Base-by-base conservation (phyloP, 2,797 vertebrate genomes). In the Acanthurus leucopareius region DNA sequence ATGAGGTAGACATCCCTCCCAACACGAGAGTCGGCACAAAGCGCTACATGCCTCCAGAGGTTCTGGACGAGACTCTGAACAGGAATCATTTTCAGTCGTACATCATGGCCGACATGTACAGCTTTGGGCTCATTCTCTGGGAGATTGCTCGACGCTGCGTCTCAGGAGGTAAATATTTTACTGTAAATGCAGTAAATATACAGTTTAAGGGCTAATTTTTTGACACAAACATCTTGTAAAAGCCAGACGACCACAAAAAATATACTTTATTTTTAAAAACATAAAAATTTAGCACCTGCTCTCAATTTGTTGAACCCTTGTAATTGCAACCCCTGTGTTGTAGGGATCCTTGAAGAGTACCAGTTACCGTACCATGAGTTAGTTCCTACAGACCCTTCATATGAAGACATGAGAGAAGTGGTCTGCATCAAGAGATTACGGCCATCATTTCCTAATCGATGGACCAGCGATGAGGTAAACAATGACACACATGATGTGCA, bases 71-170 rank as follows among this genome's bases (percentile, higher is more conserved):
- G 93, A 98, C 96, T 85, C 93, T 99, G 86, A 98, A 99, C 42
- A 95, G 96, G 61, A 97, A 95, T 79, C 97, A 99, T 79, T 99
- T 99, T 56, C 97, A 99, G 93, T 99, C 97, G 0, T 99, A 98
- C 88, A 99, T 99, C 93, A 99, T 98, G 97, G 97, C 98, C 0
- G 98, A 99, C 92, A 98, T 99, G 96, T 99, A 99, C 93, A 99
- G 98, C 86, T 99, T 98, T 57, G 97, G 98, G 45, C 97, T 99
- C 62, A 98, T 99, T 89, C 97, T 99, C 13, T 99, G 98, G 98
- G 98, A 99, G 93, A 95, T 99, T 7, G 96, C 96, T 4, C 95
- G 98, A 57, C 95, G 98, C 88, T 98, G 98, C 71, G 95, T 99
- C 62, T 99, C 98, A 5, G 97, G 97, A 97, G 98, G 32, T 35